Base-by-base conservation (phyloP, 2,888 invertebrate genomes). In the Thelaira solivaga region DNA sequence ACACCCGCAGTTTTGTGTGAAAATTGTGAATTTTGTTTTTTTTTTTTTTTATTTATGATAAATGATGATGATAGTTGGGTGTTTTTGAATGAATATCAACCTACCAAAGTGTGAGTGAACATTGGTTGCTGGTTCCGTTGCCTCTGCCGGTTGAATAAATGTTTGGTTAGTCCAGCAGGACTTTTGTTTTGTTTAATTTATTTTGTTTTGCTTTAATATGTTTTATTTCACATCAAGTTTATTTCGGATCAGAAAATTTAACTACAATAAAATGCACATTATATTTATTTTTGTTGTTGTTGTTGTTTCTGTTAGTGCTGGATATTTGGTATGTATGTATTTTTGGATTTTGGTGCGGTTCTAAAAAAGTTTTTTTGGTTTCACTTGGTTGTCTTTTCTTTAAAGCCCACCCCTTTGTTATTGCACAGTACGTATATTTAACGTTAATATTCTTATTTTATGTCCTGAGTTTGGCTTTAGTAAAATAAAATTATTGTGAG, bases 1-100 rank as follows among this genome's bases (percentile, higher is more conserved):
- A 69, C 74, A 78, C 74, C 77, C 77, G 69, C 77, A 74, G 74
- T 69, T 78, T 68, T 74, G 68, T 78, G 77, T 74, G 64, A 77
- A 74, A 34, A 59, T 74, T 62, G 49, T 34, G 64, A 74, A 74
- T 77, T 77, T 64, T 77, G 26, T 34, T 73, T 67, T 45, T 68
- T 65, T 43, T 34, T 62, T 55, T 26, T 31, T 39, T 5, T n/a
- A n/a, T n/a, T n/a, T n/a, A 11, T 74, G 69, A 78, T 78, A 69
- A 74, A 78, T 64, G 74, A 64, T 76, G 47, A 65, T 74, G 51
- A 53, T 65, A 61, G 67, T 67, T 18, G 45, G 18, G 45, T 29
- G 24, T 49, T 16, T n/a, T 29, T 29, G 4, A 13, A 41, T 49
- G 8, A 8, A 8, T 36, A 16, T 47, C n/a, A n/a, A n/a, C n/a